phyloP scores from a whole-genome alignment of 2,113 vertebrate genomes.

The Microtus ochrogaster region DNA sequence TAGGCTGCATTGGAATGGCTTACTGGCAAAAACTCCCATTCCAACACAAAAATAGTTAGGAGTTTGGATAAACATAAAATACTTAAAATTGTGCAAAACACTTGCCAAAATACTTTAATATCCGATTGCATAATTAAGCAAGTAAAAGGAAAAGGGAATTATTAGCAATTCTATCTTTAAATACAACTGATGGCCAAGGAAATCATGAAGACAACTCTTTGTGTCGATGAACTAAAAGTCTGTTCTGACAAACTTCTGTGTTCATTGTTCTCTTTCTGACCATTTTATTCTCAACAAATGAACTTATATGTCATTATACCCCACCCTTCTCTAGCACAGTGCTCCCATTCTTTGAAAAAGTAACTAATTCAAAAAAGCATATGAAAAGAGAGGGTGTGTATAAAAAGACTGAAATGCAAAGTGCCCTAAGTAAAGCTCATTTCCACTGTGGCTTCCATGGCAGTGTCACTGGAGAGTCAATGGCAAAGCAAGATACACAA shows the following conservation, averaged over 20 bases:
- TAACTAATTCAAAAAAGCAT: slow-evolving; percentile 75
- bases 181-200: slow-evolving; percentile 35
- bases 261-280: slow-evolving; percentile 80
- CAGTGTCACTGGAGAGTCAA: background rate
- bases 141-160: slow-evolving; percentile 72
- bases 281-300: slow-evolving; percentile 78
- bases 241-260: slow-evolving; percentile 73
- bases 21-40: background rate
- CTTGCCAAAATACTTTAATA: slow-evolving; percentile 45
- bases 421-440: background rate
- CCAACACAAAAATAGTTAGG: slow-evolving; percentile 43
- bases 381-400: slow-evolving; percentile 54
- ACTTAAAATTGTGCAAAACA: slow-evolving; percentile 43
- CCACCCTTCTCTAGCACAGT: slow-evolving; percentile 75
- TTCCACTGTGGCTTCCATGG: slow-evolving; percentile 29
- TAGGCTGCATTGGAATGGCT: background rate
- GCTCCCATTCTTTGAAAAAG: slow-evolving; percentile 78
- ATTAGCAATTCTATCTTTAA: slow-evolving; percentile 74
- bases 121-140: slow-evolving; percentile 67
- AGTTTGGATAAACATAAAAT: slow-evolving; percentile 50
- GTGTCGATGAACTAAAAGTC: slow-evolving; percentile 66
- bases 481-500: background rate
- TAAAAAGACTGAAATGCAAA: slow-evolving; percentile 62
- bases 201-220: slow-evolving; percentile 80
- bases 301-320: slow-evolving; percentile 67